phyloP scores from a whole-genome alignment of 2,797 vertebrate species.

The Odontamblyopus rebecca region DNA sequence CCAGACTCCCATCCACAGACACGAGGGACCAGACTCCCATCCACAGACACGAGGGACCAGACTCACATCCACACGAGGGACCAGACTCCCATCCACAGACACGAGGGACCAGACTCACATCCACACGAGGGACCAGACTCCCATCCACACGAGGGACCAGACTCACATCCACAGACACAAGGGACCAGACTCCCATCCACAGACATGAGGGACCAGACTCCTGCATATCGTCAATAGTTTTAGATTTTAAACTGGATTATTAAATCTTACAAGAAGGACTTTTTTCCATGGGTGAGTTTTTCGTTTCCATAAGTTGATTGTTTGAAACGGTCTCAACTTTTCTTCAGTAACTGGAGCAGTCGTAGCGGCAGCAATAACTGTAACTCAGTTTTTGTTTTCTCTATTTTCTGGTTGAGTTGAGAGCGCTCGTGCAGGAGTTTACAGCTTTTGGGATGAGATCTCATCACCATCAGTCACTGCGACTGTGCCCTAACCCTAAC shows the following conservation, averaged over 20 bases:
- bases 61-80: too few relatives aligned
- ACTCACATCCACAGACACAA: too few relatives aligned
- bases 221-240: neutral
- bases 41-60: too few relatives aligned
- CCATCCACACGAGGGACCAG: too few relatives aligned
- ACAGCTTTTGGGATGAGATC: conserved; percentile 33
- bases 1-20: too few relatives aligned
- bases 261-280: conserved; percentile 4
- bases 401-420: conserved; percentile 36
- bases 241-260: conserved; percentile 22
- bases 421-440: conserved; percentile 28
- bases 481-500: neutral
- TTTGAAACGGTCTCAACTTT: neutral
- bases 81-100: conserved; percentile 22
- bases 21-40: too few relatives aligned
- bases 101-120: conserved; percentile 46
- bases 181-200: neutral
- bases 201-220: conserved; percentile 56
- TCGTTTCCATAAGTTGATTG: neutral
- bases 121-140: too few relatives aligned
- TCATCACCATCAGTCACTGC: conserved; percentile 19
- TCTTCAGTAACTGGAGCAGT: conserved; percentile 19
- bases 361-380: conserved; percentile 10
- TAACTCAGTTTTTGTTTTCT: conserved; percentile 24
- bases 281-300: conserved; percentile 55